Evolutionary conservation across 37 sponge, comb jelly and placozoan species (phyloP).

Genomic region (Theonella swinhoei): DNA sequence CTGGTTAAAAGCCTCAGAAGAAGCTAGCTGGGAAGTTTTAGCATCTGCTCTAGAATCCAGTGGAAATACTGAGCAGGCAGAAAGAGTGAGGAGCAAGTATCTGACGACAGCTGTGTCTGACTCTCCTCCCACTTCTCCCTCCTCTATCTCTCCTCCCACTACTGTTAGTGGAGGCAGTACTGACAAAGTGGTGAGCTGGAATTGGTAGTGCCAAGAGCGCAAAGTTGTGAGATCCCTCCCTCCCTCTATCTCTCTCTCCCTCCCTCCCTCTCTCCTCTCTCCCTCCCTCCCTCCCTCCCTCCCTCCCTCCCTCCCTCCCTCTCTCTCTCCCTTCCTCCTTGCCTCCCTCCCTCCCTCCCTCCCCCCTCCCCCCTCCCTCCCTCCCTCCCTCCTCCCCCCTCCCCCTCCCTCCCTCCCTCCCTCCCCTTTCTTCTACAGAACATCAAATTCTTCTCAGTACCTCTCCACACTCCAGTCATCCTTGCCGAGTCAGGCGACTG

Average conservation of each 20-base stretch:
- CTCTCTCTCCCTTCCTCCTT: no score
- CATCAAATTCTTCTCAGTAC: conserved; percentile 72
- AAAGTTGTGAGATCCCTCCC: no score
- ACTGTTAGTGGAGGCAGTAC: background rate
- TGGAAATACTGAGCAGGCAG: conserved; percentile 5
- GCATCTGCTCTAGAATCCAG: conserved; percentile 8
- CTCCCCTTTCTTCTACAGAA: conserved; percentile 20
- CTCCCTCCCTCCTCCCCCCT: background rate
- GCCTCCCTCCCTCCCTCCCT: no score
- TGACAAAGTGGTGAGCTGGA: background rate
- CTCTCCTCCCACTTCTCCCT: background rate
- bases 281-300: no score
- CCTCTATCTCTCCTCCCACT: background rate
- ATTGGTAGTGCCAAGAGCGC: no score
- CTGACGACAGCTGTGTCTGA: background rate
- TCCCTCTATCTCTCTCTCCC: no score
- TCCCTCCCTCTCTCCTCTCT: no score
- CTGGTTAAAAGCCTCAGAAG: conserved; percentile 26
- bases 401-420: background rate
- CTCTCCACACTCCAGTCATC: conserved; percentile 85
- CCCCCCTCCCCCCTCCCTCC: background rate
- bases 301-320: no score
- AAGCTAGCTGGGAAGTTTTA: conserved; percentile 21
- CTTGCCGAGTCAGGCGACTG: conserved; percentile 85
- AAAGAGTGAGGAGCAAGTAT: conserved; percentile 13